phyloP scores from a whole-genome alignment of 2,113 vertebrate genomes.

The Lutjanus erythropterus region DNA sequence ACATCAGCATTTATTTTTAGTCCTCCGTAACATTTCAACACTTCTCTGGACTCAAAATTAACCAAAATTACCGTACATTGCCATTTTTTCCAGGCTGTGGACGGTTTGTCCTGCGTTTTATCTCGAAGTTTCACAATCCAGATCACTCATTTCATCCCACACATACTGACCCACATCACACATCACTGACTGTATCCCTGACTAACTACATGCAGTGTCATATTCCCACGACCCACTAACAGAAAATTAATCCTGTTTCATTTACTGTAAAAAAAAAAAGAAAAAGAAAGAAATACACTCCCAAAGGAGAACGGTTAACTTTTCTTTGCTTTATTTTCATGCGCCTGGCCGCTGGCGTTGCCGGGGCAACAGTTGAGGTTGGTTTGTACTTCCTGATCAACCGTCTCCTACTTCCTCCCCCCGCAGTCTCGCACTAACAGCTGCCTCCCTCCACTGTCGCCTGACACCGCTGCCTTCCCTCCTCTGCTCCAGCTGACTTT shows the following conservation, averaged over 20 bases:
- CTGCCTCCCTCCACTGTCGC: conserved; percentile 42
- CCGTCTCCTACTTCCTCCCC: conserved; percentile 79
- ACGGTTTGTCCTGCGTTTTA: not conserved
- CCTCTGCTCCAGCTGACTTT: conserved; percentile 12
- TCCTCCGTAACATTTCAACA: not conserved
- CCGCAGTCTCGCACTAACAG: conserved; percentile 39
- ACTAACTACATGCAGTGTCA: not conserved
- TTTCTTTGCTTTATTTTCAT: conserved; percentile 21
- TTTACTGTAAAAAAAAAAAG: not conserved
- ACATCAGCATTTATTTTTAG: not conserved
- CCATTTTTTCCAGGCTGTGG: not conserved
- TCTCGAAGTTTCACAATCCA: conserved; percentile 25
- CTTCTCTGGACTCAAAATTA: not conserved
- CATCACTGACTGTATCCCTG: not conserved
- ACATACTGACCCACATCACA: not conserved
- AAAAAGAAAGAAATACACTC: too few species aligned
- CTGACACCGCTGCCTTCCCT: conserved; percentile 18
- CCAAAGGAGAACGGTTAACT: not conserved
- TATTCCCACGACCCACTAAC: not conserved
- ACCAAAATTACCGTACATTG: too few species aligned
- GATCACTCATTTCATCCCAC: conserved; percentile 27
- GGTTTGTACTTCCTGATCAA: conserved; percentile 82
- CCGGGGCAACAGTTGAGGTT: conserved; percentile 78
- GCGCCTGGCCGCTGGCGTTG: conserved; percentile 35
- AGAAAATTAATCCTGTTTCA: conserved; percentile 8